A percentile compares a stretch with the other conserved stretches of the same genome.
Conservation (phyloP, 1,140 invertebrate genomes). For the Dendrolimus kikuchii region DNA sequence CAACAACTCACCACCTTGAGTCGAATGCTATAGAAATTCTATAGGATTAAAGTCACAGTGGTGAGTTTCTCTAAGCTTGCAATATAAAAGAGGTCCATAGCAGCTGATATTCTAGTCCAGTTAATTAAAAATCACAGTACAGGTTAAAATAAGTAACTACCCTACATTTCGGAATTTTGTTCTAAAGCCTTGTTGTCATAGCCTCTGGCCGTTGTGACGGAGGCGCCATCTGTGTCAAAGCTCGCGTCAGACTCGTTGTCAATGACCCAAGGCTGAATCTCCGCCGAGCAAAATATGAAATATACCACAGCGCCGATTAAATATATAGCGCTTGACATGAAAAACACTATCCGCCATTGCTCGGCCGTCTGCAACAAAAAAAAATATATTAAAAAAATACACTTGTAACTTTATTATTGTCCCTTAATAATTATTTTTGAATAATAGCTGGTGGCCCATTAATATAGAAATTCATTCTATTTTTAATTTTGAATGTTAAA, state of each 20-base stretch:
- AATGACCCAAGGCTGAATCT: constrained; percentile 84
- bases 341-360: constrained; percentile 90
- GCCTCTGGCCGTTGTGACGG: constrained; percentile 44
- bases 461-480: no score
- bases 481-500: no score
- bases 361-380: constrained; percentile 75
- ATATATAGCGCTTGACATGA: constrained; percentile 85
- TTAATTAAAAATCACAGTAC: no score
- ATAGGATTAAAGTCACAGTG: no score
- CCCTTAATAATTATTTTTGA: no score
- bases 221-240: constrained; percentile 56
- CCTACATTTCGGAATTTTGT: constrained; percentile 42
- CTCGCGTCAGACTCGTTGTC: constrained; percentile 49
- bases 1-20: no score
- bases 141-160: no score
- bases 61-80: no score
- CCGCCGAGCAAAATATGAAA: constrained; percentile 85
- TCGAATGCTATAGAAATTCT: no score
- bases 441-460: no score
- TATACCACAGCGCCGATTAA: constrained; percentile 85
- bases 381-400: constrained; percentile 14
- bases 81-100: no score
- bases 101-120: no score
- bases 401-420: constrained; percentile 2
- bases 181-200: constrained; percentile 60